Evolutionary conservation across 2,113 vertebrate species (phyloP).

Genomic region (Arothron firmamentum): DNA sequence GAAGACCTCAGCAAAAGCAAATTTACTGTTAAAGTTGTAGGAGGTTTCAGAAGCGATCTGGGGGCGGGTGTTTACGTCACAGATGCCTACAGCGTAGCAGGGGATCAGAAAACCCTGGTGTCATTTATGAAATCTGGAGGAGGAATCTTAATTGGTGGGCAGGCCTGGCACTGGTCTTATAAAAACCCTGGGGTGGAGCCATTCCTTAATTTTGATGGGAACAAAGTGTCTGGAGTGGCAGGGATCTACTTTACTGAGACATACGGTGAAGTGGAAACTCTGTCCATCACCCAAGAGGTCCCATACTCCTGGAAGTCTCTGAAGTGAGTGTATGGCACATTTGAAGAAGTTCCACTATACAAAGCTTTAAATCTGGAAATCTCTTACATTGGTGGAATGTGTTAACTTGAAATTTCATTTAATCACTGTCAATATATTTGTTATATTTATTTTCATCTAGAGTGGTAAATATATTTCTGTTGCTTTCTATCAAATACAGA

Average conservation of each 20-base stretch:
- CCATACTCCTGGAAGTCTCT: constrained; percentile 78
- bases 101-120: constrained; percentile 66
- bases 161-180: constrained; percentile 82
- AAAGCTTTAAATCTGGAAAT: neutral
- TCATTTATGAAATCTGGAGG: constrained; percentile 81
- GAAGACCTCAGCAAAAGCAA: constrained; percentile 64
- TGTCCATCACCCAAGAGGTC: constrained; percentile 78
- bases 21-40: constrained; percentile 49
- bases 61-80: constrained; percentile 78
- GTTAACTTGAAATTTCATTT: neutral
- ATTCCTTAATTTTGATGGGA: constrained; percentile 79
- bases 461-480: neutral
- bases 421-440: neutral
- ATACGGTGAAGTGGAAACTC: constrained; percentile 54
- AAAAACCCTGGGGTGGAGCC: constrained; percentile 71
- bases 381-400: neutral
- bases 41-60: constrained; percentile 39
- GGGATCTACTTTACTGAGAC: constrained; percentile 84
- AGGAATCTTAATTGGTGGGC: constrained; percentile 82
- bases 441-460: neutral
- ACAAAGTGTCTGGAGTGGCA: constrained; percentile 81
- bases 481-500: constrained; percentile 36
- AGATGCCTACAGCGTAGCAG: constrained; percentile 71
- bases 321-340: constrained; percentile 67
- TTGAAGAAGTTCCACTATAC: neutral